phyloP scores from a whole-genome alignment of 1,140 invertebrate species.

The Diorhabda elongata region DNA sequence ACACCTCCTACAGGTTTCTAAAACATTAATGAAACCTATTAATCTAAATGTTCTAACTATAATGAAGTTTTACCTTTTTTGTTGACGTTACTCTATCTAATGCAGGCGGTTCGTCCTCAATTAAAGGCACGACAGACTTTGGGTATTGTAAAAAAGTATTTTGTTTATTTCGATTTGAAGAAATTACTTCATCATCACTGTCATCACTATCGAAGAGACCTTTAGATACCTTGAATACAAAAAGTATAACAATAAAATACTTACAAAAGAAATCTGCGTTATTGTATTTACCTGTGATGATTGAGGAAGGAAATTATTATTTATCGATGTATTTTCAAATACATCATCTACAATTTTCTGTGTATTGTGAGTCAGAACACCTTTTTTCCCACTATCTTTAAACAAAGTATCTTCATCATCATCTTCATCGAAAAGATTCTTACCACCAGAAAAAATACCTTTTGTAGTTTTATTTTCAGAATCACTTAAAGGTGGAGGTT shows the following conservation, averaged over 20 bases:
- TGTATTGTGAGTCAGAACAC: not conserved
- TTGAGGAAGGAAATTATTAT: not conserved
- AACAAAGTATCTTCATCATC: slow-evolving; percentile 28
- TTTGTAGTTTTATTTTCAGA: slow-evolving; percentile 35
- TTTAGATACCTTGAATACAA: slow-evolving; percentile 4
- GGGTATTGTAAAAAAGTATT: slow-evolving; percentile 45
- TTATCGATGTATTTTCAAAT: not conserved
- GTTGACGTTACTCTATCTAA: slow-evolving; percentile 24
- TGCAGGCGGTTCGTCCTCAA: slow-evolving; percentile 35
- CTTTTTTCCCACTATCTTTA: not conserved
- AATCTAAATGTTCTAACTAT: slow-evolving; percentile 16
- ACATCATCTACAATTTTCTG: not conserved
- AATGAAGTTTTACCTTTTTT: slow-evolving; percentile 28
- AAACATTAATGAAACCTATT: slow-evolving; percentile 33
- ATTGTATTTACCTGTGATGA: slow-evolving; percentile 6
- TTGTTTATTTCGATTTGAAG: slow-evolving; percentile 30
- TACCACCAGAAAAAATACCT: slow-evolving; percentile 49
- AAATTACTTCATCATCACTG: slow-evolving; percentile 39
- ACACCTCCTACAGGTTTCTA: slow-evolving; percentile 57
- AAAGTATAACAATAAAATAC: not conserved
- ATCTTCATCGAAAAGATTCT: slow-evolving; percentile 44
- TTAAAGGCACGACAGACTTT: slow-evolving; percentile 24
- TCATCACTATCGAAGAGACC: slow-evolving; percentile 30
- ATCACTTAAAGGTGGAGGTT: slow-evolving; percentile 51
- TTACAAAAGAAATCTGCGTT: too few relatives aligned